Base-by-base conservation (phyloP, 2,797 vertebrate species). In the Uromys caudimaculatus region DNA sequence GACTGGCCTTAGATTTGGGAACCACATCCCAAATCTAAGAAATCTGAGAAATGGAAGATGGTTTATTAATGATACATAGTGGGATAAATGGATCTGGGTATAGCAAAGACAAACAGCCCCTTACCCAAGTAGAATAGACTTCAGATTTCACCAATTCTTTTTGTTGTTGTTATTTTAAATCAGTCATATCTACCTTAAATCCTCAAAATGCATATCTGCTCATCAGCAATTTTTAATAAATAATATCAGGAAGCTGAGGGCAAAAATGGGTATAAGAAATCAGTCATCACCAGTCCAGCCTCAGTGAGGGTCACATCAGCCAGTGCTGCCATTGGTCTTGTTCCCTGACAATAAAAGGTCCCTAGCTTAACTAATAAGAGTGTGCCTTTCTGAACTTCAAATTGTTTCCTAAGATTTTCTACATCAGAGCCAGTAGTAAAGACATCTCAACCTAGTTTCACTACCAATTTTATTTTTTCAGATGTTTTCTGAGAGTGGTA, bases 101-200 rank as follows among this genome's bases (percentile, higher is more conserved):
- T 21, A 44, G 27, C 7, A 78, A 60, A 8, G 60, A 47, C 44
- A 91, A 35, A 84, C 1, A 47, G 2, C 41, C 14, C 16, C 41
- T 47, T 58, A 84, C 8, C 32, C 2, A 3, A 29, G n/a, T 17
- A 52, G 3, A 41, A 27, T 29, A 78, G 27, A 73, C 2, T 92
- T 47, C 82, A 88, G 23, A 93, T 54, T 85, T 93, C 29, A 71
- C 32, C 84, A 81, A 84, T 60, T 92, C 73, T 95, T 97, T 44
- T 62, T 83, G 58, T 54, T 67, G 29, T 58, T 58, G 17, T 35
- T 35, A 14, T 67, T 82, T 16, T 38, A 67, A 67, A 67, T 67
- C 27, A 62, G 60, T 62, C 32, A 67, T 67, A 67, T 35, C 14
- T 67, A 67, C 64, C 64, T 35, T 67, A 67, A 67, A 67, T 35